A percentile compares a stretch with the other conserved stretches of the same genome.
Conservation (phyloP, 2,797 vertebrate species). For the Australoheros facetus region DNA sequence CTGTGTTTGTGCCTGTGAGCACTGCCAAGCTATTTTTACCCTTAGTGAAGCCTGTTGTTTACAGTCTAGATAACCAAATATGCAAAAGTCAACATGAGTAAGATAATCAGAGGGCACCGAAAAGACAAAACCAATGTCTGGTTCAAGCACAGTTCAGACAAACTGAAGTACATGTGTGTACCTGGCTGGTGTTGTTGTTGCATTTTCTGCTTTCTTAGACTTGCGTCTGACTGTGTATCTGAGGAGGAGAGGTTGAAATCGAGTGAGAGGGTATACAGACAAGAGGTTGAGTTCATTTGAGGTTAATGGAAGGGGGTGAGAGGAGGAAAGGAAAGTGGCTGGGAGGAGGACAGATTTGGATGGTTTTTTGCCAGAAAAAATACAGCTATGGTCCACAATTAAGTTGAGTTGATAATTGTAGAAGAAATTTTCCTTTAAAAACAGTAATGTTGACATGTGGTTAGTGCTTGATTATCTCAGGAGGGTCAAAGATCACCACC, state of each 20-base stretch:
- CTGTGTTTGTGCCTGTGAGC: conserved; percentile 52
- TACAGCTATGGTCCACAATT: background rate
- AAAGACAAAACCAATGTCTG: conserved; percentile 36
- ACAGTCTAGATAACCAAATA: conserved; percentile 43
- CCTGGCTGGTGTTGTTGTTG: background rate
- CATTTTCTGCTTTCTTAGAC: background rate
- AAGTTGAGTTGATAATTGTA: background rate
- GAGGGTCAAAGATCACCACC: background rate
- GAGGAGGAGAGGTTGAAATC: background rate
- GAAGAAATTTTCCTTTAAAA: conserved; percentile 12
- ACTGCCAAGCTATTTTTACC: conserved; percentile 63
- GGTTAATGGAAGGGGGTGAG: conserved; percentile 41
- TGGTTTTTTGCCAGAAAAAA: conserved; percentile 17
- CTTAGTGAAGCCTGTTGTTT: conserved; percentile 48
- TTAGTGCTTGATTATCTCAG: background rate
- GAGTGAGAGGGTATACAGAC: background rate
- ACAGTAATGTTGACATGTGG: background rate
- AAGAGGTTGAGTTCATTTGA: conserved; percentile 47
- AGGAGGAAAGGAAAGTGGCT: background rate
- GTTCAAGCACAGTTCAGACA: conserved; percentile 23
- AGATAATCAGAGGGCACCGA: conserved; percentile 61
- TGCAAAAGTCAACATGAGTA: conserved; percentile 55
- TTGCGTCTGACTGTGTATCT: background rate
- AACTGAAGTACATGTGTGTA: conserved; percentile 19
- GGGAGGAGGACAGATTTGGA: conserved; percentile 13